Evolutionary conservation across 2,113 vertebrate species (phyloP).

Genomic region (Gambusia affinis): DNA sequence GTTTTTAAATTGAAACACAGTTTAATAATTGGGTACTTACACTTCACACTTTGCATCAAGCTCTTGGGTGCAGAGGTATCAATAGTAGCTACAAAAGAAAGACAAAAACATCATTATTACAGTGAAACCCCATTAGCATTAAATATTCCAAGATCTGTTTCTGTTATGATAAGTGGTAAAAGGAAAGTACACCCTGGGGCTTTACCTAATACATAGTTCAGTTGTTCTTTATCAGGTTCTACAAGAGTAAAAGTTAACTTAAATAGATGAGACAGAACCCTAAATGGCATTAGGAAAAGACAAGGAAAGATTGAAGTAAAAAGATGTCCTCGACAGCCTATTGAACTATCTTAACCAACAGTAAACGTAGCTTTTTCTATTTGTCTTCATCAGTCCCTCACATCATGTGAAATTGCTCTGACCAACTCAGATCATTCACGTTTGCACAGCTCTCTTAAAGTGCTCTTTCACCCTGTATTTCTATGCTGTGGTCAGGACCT

Average conservation of each 20-base stretch:
- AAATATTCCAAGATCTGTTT: not conserved
- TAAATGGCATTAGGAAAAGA: not conserved
- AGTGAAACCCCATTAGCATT: constrained; percentile 1
- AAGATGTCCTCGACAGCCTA: not conserved
- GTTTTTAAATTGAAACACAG: not conserved
- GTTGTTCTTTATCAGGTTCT: no score
- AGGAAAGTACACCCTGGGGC: not conserved
- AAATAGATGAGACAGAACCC: not conserved
- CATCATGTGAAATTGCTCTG: not conserved
- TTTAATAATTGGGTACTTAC: constrained; percentile 79
- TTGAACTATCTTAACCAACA: not conserved
- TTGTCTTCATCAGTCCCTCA: not conserved
- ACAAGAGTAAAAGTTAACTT: not conserved
- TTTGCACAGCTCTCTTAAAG: not conserved
- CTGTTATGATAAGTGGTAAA: not conserved
- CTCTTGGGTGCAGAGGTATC: constrained; percentile 90
- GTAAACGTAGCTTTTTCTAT: not conserved
- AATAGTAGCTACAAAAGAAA: constrained; percentile 81
- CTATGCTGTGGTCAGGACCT: not conserved
- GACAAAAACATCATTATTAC: not conserved
- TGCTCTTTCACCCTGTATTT: not conserved
- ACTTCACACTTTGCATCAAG: constrained; percentile 84
- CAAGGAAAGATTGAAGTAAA: not conserved
- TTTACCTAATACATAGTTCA: not conserved
- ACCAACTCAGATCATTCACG: not conserved